Percentiles rank a stretch among this genome's conserved stretches.
These are phyloP conservation scores for Goniozus legneri DNA, from an alignment of 1,140 invertebrate genomes.

Conservation along the genomic window DNA sequence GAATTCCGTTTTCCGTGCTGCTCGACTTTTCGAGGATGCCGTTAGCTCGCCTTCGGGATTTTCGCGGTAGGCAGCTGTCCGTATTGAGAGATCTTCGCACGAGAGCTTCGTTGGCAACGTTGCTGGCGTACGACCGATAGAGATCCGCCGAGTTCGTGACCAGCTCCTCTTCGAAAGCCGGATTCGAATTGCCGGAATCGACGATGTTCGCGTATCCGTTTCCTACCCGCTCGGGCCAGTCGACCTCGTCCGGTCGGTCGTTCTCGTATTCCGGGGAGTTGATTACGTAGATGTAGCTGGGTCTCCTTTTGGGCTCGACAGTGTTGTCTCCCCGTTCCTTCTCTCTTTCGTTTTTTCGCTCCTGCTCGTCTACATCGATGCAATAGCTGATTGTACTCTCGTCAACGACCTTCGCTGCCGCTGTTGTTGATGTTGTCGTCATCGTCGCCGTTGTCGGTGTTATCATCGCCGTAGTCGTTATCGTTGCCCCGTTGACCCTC, in stretches of 20 bases:
- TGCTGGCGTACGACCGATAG: neutral
- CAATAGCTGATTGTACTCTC: neutral
- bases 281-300: slow-evolving; percentile 1
- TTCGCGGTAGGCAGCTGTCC: no score
- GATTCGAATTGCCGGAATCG: no score
- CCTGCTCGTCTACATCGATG: neutral
- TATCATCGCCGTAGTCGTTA: neutral
- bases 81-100: no score
- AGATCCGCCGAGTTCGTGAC: no score
- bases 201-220: slow-evolving; percentile 9
- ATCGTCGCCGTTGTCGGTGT: neutral
- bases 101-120: slow-evolving; percentile 1
- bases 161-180: no score
- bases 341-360: neutral
- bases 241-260: neutral
- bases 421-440: neutral
- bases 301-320: neutral
- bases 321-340: neutral
- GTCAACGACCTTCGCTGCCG: neutral
- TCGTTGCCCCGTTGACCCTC: neutral
- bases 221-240: neutral
- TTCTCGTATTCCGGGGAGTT: neutral
- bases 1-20: no score
- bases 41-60: no score
- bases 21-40: no score